Base-by-base conservation (phyloP, 2,113 vertebrate genomes). In the Damaliscus lunatus region DNA sequence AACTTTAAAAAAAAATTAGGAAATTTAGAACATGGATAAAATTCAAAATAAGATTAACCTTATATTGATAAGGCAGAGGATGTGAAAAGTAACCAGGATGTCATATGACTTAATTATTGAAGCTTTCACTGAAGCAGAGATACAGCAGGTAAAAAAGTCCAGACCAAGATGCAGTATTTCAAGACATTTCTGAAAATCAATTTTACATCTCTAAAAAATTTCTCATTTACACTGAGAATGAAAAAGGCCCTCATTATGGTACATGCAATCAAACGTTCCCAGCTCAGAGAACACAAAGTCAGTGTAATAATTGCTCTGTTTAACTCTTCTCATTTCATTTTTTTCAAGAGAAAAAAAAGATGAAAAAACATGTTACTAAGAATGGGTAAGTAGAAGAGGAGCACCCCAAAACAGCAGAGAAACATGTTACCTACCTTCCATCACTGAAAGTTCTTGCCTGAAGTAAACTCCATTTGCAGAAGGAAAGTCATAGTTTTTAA, bases 381-480 rank as follows among this genome's bases (percentile, higher is more conserved):
- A 87, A 67, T 25, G 8, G 21, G 8, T 27, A 46, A 31, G 19
- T 23, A 71, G 48, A 13, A 85, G 10, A 36, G 3, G 13, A n/a
- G 13, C 12, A 25, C 0, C 43, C 27, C 43, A 48, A n/a, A 88
- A 52, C 2, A 64, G 6, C 6, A 9, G 46, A 46, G 33, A 78
- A 88, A 33, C 48, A 17, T 14, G 36, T 52, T 31, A 1, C 7
- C 11, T 59, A 19, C 6, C 29, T 40, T 87, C 31, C 33, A 53
- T 52, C 10, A 59, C 40, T 40, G 40, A 36, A 40, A 46, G 3
- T 52, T 88, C 19, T 80, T 95, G 29, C 50, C 29, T 43, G 6
- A 2, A 74, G 2, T 23, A 48, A 59, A 10, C 5, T 5, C 11
- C 12, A 14, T 8, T 31, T 12, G 31, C 1, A 19, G 1, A 59